phyloP scores from a whole-genome alignment of 2,888 invertebrate species.

The Halictus ligatus region DNA sequence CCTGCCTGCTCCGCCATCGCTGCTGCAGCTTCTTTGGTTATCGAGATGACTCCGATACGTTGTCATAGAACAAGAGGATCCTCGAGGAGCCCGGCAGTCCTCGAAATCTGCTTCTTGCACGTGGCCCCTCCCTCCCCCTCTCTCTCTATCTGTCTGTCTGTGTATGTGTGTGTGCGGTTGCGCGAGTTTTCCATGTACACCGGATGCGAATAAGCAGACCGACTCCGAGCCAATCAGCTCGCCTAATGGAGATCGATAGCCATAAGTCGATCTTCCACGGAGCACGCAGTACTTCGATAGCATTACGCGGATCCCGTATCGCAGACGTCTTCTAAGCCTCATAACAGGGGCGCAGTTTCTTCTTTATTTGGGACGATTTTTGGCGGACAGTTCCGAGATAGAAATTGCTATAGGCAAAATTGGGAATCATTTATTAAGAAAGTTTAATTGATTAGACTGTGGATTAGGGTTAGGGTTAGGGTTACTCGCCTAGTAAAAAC shows the following conservation, averaged over 20 bases:
- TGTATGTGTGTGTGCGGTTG: background rate
- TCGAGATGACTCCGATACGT: constrained; percentile 55
- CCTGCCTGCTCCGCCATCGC: constrained; percentile 20
- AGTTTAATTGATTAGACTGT: background rate
- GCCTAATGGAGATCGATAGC: constrained; percentile 81
- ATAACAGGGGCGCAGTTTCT: background rate
- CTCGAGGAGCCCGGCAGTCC: constrained; percentile 43
- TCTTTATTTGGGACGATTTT: background rate
- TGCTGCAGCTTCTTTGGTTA: constrained; percentile 31
- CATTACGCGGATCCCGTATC: constrained; percentile 48
- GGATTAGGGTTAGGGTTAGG: too few relatives aligned
- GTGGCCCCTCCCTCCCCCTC: constrained; percentile 5
- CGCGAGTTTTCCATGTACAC: constrained; percentile 15
- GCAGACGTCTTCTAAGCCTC: constrained; percentile 25
- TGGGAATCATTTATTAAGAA: background rate
- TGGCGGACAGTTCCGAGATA: background rate
- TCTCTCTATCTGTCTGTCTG: background rate
- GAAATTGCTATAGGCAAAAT: background rate
- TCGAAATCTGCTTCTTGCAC: constrained; percentile 36
- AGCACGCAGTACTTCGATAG: constrained; percentile 52
- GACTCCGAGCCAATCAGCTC: constrained; percentile 74
- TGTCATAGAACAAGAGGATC: constrained; percentile 65
- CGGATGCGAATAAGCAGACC: constrained; percentile 67
- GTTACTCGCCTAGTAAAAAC: too few relatives aligned
- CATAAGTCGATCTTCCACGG: constrained; percentile 72